Conservation (phyloP, 2,797 vertebrate species). For the Muscicapa comitata region DNA sequence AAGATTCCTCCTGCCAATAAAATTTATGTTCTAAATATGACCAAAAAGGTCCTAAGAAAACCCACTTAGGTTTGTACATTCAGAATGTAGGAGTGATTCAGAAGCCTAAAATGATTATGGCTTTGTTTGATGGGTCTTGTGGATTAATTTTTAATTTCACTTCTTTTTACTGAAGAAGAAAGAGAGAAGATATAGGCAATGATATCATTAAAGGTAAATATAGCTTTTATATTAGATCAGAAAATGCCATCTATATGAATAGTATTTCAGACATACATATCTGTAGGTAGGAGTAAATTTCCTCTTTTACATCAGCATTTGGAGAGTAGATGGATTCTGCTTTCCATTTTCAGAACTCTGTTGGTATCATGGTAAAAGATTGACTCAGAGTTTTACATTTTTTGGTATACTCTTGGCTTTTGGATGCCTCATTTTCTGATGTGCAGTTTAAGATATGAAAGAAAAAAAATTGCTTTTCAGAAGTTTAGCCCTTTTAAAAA, state of each 20-base stretch:
- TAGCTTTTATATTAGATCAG: no score
- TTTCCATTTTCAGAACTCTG: not conserved
- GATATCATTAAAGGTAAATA: not conserved
- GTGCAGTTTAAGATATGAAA: not conserved
- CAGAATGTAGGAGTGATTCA: not conserved
- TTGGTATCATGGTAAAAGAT: not conserved
- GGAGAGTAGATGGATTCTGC: not conserved
- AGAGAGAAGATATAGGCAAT: not conserved
- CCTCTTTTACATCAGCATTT: not conserved
- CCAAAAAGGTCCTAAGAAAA: not conserved
- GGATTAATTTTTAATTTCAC: not conserved
- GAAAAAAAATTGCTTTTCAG: not conserved
- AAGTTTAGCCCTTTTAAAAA: not conserved
- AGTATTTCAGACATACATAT: not conserved
- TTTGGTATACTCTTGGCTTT: not conserved
- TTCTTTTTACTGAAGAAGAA: not conserved
- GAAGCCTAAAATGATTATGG: not conserved
- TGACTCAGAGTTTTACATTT: not conserved
- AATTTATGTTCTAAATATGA: not conserved
- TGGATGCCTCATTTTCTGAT: not conserved
- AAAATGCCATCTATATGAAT: not conserved
- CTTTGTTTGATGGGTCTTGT: not conserved
- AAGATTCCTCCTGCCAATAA: rapidly evolving
- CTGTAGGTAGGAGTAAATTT: not conserved
- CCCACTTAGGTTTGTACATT: not conserved